These are phyloP conservation scores for Synodontis membranacea DNA, from an alignment of 2,113 vertebrate species.

Conservation along the genomic window DNA sequence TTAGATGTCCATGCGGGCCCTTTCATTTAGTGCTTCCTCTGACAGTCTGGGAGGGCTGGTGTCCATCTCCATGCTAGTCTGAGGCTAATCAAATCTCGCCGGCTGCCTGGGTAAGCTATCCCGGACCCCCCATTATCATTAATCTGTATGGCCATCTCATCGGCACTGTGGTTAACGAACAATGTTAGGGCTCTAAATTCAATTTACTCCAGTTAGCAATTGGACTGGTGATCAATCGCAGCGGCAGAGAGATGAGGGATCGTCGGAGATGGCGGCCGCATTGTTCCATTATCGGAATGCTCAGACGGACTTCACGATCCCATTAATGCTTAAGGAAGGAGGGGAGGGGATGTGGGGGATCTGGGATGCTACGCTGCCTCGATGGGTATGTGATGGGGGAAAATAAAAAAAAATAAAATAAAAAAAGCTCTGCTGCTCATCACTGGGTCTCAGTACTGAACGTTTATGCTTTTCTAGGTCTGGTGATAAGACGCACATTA, in stretches of 20 bases:
- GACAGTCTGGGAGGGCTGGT: conserved; percentile 69
- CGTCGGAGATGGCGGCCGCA: conserved; percentile 62
- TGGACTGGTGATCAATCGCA: conserved; percentile 77
- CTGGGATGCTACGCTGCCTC: conserved; percentile 42
- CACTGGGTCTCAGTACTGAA: conserved; percentile 22
- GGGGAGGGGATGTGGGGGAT: not conserved
- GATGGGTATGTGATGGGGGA: conserved; percentile 52
- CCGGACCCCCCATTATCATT: conserved; percentile 75
- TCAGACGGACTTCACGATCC: conserved; percentile 70
- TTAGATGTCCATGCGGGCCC: conserved; percentile 68
- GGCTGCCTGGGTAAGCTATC: conserved; percentile 73
- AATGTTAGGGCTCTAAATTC: conserved; percentile 78
- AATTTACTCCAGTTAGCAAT: conserved; percentile 78
- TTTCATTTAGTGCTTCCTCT: conserved; percentile 78
- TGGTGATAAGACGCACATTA: not conserved
- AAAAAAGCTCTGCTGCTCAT: conserved; percentile 37
- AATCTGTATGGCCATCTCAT: conserved; percentile 78
- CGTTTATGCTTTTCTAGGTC: too few relatives aligned
- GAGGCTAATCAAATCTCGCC: conserved; percentile 76
- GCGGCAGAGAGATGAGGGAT: conserved; percentile 71
- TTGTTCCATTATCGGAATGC: conserved; percentile 71
- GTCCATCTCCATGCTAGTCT: conserved; percentile 71
- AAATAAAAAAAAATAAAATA: too few relatives aligned
- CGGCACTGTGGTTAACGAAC: conserved; percentile 78
- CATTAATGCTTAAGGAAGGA: conserved; percentile 66